Conservation (phyloP, 2,113 vertebrate species). For the Abramis brama region DNA sequence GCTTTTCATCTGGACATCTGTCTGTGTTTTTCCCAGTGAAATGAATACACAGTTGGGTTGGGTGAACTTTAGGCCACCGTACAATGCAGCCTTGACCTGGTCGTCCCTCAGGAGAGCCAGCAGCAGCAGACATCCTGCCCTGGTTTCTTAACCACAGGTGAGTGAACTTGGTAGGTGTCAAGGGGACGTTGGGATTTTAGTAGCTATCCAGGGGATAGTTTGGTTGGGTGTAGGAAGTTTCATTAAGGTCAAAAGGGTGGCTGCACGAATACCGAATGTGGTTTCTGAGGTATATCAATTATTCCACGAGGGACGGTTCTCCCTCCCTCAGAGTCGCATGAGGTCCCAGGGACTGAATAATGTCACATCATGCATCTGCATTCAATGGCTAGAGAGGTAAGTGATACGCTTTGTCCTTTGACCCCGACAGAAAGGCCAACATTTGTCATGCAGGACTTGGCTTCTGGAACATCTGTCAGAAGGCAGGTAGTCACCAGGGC, state of each 20-base stretch:
- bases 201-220: conserved; percentile 26
- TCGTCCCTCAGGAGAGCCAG: conserved; percentile 25
- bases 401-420: conserved; percentile 71
- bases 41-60: not conserved
- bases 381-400: conserved; percentile 69
- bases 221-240: conserved; percentile 20
- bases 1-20: not conserved
- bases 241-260: conserved; percentile 26
- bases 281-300: conserved; percentile 37
- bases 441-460: conserved; percentile 66
- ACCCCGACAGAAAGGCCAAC: conserved; percentile 65
- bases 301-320: conserved; percentile 42
- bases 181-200: conserved; percentile 15
- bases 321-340: not conserved
- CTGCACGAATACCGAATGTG: conserved; percentile 37
- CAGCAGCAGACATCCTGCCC: conserved; percentile 1
- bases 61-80: conserved; percentile 19
- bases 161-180: conserved; percentile 43
- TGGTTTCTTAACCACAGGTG: conserved; percentile 45
- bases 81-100: conserved; percentile 31
- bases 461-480: conserved; percentile 73
- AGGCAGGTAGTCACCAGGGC: conserved; percentile 67
- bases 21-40: conserved; percentile 7
- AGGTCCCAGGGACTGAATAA: conserved; percentile 52
- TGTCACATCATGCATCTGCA: conserved; percentile 72